These are phyloP conservation scores for Maconellicoccus hirsutus DNA, from an alignment of 1,140 invertebrate genomes.

Conservation along the genomic window DNA sequence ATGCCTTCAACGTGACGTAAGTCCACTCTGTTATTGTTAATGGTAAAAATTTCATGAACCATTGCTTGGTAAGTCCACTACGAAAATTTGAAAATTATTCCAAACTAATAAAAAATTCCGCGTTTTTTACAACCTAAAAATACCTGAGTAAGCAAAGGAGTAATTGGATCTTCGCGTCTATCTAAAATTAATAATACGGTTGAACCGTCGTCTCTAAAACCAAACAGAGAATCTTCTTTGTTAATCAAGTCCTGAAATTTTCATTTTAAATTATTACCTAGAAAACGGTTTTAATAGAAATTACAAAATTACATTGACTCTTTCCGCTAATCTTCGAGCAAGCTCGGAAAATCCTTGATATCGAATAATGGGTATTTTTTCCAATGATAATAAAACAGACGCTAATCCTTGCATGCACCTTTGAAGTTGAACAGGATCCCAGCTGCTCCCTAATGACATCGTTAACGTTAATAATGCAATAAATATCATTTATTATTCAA, in stretches of 20 bases:
- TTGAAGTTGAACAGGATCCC: conserved; percentile 60
- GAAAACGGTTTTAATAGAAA: not conserved
- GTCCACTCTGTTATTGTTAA: conserved; percentile 90
- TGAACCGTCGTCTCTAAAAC: conserved; percentile 60
- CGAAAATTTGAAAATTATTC: conserved; percentile 27
- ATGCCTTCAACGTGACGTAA: conserved; percentile 68
- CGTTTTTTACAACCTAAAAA: too few relatives aligned
- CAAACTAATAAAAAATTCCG: not conserved
- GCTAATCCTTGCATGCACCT: conserved; percentile 75
- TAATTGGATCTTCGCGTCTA: conserved; percentile 84
- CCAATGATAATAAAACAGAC: conserved; percentile 78
- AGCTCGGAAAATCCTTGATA: conserved; percentile 83
- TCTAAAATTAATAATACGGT: conserved; percentile 81
- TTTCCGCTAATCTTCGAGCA: conserved; percentile 73
- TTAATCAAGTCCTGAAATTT: conserved; percentile 54
- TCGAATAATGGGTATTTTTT: conserved; percentile 79
- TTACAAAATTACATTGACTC: conserved; percentile 42
- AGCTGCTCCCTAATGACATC: conserved; percentile 45
- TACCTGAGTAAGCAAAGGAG: conserved; percentile 89
- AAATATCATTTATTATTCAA: conserved; percentile 17
- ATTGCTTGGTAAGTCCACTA: conserved; percentile 99
- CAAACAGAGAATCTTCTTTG: conserved; percentile 76
- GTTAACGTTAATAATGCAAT: not conserved
- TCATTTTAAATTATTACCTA: too few relatives aligned
- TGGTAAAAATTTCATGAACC: conserved; percentile 93